phyloP scores from a whole-genome alignment of 2,888 invertebrate genomes.

The Hymenopus coronatus region DNA sequence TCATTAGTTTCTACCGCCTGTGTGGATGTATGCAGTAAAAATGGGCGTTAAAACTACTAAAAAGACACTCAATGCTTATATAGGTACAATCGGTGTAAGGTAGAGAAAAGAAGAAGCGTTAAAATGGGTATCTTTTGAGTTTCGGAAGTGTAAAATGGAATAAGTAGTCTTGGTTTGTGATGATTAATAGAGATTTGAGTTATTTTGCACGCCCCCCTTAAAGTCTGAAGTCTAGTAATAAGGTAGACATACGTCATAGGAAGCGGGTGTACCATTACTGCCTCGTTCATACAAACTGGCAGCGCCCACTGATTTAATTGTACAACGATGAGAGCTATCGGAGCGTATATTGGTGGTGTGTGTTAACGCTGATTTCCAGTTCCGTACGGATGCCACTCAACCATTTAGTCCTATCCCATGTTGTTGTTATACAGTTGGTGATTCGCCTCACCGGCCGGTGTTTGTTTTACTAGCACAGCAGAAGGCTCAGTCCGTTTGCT shows the following conservation, averaged over 20 bases:
- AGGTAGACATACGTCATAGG: not conserved
- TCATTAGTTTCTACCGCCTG: too few relatives aligned
- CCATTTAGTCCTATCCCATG: slow-evolving; percentile 14
- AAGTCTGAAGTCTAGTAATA: not conserved
- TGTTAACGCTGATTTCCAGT: not conserved
- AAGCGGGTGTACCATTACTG: slow-evolving; percentile 1
- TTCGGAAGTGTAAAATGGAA: too few relatives aligned
- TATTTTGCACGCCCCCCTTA: not conserved
- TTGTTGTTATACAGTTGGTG: slow-evolving; percentile 18
- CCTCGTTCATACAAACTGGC: not conserved
- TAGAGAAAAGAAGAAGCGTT: too few relatives aligned
- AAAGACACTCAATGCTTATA: too few relatives aligned
- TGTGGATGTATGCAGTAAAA: too few relatives aligned
- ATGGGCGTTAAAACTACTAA: too few relatives aligned
- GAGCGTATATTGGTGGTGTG: slow-evolving; percentile 4
- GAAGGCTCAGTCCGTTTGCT: not conserved
- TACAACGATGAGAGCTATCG: slow-evolving; percentile 13
- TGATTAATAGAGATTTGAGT: not conserved
- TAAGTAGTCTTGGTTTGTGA: too few relatives aligned
- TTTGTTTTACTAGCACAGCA: slow-evolving; percentile 4
- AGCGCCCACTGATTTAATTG: slow-evolving; percentile 5
- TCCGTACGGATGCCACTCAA: slow-evolving; percentile 1
- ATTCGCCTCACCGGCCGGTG: slow-evolving; percentile 13
- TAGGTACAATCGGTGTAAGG: too few relatives aligned
- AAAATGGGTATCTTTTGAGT: too few relatives aligned